Evolutionary conservation across 2,113 vertebrate genomes (phyloP).

Genomic region (Phoxinus phoxinus): DNA sequence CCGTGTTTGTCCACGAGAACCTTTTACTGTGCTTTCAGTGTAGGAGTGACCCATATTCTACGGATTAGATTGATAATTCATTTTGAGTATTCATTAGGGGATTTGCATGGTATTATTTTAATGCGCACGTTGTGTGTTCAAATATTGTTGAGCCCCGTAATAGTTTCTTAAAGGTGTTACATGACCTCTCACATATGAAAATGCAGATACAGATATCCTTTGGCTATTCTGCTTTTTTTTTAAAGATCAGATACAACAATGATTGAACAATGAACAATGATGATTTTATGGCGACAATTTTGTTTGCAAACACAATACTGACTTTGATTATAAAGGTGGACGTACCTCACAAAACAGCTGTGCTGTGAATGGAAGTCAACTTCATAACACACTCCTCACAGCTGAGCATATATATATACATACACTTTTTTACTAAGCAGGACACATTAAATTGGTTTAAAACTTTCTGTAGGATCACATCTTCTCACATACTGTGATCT

Average conservation of each 20-base stretch:
- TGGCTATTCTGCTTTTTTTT: no score
- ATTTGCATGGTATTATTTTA: not conserved
- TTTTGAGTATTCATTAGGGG: slow-evolving; percentile 34
- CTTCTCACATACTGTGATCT: slow-evolving; percentile 98
- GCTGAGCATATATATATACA: not conserved
- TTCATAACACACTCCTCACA: slow-evolving; percentile 25
- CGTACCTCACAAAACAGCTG: slow-evolving; percentile 3
- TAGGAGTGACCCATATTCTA: slow-evolving; percentile 40
- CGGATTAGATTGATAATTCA: slow-evolving; percentile 50
- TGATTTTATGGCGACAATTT: not conserved
- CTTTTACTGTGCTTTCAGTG: slow-evolving; percentile 21
- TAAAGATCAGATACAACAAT: not conserved
- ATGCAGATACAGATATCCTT: no score
- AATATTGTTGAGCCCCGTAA: not conserved
- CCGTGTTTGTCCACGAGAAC: slow-evolving; percentile 17
- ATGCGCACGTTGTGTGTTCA: not conserved
- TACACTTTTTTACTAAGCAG: no score
- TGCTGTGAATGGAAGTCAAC: slow-evolving; percentile 30
- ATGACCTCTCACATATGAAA: no score
- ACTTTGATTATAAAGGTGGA: not conserved
- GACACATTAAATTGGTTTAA: no score
- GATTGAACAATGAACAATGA: not conserved
- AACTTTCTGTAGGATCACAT: slow-evolving; percentile 99
- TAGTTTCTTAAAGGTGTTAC: no score
- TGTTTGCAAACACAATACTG: not conserved